Conservation (phyloP, 2,888 invertebrate species). For the Lithophane socia region DNA sequence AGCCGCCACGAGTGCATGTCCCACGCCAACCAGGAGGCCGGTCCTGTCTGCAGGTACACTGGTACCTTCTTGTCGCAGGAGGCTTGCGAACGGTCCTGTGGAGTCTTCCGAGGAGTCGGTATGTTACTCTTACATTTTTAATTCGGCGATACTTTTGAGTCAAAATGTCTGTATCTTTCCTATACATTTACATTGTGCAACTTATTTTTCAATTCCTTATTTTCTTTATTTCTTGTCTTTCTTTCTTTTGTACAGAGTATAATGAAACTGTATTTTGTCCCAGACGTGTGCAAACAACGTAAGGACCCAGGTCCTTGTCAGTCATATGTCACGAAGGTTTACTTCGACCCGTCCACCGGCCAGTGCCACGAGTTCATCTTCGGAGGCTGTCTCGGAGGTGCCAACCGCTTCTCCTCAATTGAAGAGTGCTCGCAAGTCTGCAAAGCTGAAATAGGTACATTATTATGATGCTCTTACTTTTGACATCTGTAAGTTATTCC, state of each 20-base stretch:
- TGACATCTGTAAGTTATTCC: background rate
- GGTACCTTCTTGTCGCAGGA: slow-evolving; percentile 94
- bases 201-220: background rate
- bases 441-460: slow-evolving; percentile 71
- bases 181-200: background rate
- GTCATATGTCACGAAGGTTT: slow-evolving; percentile 92
- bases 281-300: slow-evolving; percentile 94
- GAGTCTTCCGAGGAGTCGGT: slow-evolving; percentile 91
- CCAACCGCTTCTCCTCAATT: slow-evolving; percentile 94
- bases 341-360: slow-evolving; percentile 91
- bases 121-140: slow-evolving; percentile 13
- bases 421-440: slow-evolving; percentile 92
- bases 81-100: slow-evolving; percentile 94
- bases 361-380: slow-evolving; percentile 94
- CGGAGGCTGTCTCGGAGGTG: slow-evolving; percentile 96
- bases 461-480: background rate
- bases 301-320: slow-evolving; percentile 93
- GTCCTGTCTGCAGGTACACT: slow-evolving; percentile 91
- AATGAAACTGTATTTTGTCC: slow-evolving; percentile 18
- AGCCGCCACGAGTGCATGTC: slow-evolving; percentile 84
- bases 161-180: background rate
- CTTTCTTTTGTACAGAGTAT: background rate
- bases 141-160: background rate
- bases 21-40: slow-evolving; percentile 80
- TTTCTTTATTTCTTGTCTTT: too few relatives aligned